phyloP scores from a whole-genome alignment of 2,113 vertebrate genomes.

The Paramisgurnus dabryanus region DNA sequence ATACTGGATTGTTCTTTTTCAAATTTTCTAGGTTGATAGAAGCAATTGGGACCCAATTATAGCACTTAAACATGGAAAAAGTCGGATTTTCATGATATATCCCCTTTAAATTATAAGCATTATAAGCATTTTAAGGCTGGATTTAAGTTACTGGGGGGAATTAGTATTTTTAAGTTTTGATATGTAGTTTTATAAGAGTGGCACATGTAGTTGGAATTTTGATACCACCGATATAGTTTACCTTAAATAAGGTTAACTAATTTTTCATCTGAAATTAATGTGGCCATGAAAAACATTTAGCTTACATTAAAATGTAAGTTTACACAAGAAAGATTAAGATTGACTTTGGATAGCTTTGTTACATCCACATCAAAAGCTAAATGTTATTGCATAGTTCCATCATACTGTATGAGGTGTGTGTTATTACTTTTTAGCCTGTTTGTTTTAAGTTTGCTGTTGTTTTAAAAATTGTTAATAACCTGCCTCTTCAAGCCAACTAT shows the following conservation, averaged over 20 bases:
- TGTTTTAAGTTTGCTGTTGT: not conserved
- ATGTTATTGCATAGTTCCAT: not conserved
- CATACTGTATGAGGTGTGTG: not conserved
- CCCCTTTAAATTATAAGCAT: too few relatives aligned
- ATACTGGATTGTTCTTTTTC: too few relatives aligned
- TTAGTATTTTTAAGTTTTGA: not conserved
- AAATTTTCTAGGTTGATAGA: too few relatives aligned
- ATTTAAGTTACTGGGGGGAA: not conserved
- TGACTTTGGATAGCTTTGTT: not conserved
- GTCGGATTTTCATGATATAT: too few relatives aligned
- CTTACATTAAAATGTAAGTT: not conserved
- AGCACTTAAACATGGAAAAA: too few relatives aligned
- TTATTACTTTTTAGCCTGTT: not conserved
- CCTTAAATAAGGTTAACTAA: not conserved
- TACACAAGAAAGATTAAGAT: not conserved
- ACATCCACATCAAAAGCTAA: not conserved
- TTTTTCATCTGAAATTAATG: not conserved
- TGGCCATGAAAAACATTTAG: not conserved
- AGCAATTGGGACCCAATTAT: too few relatives aligned
- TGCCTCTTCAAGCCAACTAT: conserved; percentile 61
- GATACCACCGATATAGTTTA: not conserved
- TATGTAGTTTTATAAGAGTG: not conserved
- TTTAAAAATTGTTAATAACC: conserved; percentile 36
- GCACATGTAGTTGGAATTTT: not conserved
- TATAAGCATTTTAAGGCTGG: too few relatives aligned